Percentiles rank a stretch among this genome's conserved stretches.
phyloP scores from a whole-genome alignment of 2,888 invertebrate species.

The Tortricodes alternella region DNA sequence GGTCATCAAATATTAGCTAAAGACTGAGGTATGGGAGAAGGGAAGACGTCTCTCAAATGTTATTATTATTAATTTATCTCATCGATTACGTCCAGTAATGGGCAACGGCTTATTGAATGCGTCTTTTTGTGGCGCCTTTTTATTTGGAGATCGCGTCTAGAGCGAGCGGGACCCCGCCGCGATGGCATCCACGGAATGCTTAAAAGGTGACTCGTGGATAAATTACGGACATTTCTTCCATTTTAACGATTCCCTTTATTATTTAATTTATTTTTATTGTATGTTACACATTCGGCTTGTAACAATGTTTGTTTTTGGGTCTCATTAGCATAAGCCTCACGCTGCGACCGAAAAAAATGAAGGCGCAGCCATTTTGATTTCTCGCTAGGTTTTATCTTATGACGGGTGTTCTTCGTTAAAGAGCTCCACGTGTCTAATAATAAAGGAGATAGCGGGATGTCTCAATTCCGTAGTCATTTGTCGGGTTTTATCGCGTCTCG shows the following conservation, averaged over 20 bases:
- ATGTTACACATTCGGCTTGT: slow-evolving; percentile 81
- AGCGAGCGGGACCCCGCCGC: slow-evolving; percentile 74
- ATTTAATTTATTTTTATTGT: slow-evolving; percentile 82
- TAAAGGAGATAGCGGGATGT: slow-evolving; percentile 78
- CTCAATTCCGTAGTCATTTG: slow-evolving; percentile 77
- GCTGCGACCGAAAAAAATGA: slow-evolving; percentile 65
- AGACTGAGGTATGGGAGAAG: background rate
- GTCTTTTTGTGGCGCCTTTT: slow-evolving; percentile 82
- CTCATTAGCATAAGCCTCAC: slow-evolving; percentile 79
- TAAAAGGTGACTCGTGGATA: slow-evolving; percentile 82
- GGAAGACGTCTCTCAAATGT: slow-evolving; percentile 55
- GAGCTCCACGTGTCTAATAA: slow-evolving; percentile 67
- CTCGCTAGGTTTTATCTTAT: slow-evolving; percentile 68
- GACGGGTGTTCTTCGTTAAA: slow-evolving; percentile 64
- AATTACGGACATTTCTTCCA: slow-evolving; percentile 81
- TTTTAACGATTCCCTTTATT: slow-evolving; percentile 83
- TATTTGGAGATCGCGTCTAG: slow-evolving; percentile 78
- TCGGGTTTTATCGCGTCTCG: slow-evolving; percentile 70
- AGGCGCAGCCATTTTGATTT: slow-evolving; percentile 67
- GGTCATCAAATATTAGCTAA: background rate
- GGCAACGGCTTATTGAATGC: slow-evolving; percentile 79
- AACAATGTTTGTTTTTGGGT: slow-evolving; percentile 81
- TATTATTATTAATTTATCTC: slow-evolving; percentile 80
- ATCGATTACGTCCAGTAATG: slow-evolving; percentile 79
- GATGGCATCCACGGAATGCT: slow-evolving; percentile 80